A percentile compares a stretch with the other conserved stretches of the same genome.
phyloP scores from a whole-genome alignment of 1,140 invertebrate genomes.

The Philopotamus ludificatus region DNA sequence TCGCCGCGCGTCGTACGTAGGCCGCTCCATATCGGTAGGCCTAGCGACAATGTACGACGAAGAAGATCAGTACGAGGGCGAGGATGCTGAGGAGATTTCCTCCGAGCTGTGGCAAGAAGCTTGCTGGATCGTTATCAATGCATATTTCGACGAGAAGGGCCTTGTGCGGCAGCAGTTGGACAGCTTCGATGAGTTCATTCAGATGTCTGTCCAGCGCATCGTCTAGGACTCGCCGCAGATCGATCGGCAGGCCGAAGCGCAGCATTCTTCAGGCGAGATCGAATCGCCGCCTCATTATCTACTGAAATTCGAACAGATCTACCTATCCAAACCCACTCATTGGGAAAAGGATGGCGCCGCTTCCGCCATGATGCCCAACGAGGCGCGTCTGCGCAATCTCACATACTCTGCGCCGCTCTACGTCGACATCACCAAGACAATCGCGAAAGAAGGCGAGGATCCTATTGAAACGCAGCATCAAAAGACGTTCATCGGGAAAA shows the following conservation, averaged over 20 bases:
- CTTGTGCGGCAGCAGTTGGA: constrained; percentile 97
- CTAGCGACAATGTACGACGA: constrained; percentile 51
- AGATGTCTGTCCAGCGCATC: constrained; percentile 98
- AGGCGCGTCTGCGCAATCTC: constrained; percentile 83
- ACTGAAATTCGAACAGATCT: constrained; percentile 98
- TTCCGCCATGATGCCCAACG: constrained; percentile 99
- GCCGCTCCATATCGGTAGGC: neutral
- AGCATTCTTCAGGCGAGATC: constrained; percentile 89
- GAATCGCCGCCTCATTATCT: constrained; percentile 89
- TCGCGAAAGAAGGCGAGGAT: constrained; percentile 87
- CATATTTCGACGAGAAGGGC: constrained; percentile 99
- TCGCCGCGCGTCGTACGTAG: neutral
- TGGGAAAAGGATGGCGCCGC: constrained; percentile 99
- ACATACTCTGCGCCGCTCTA: constrained; percentile 97
- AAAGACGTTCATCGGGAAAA: constrained; percentile 95
- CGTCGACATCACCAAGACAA: constrained; percentile 97
- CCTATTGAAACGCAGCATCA: constrained; percentile 91
- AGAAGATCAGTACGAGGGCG: constrained; percentile 70
- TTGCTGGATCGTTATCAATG: constrained; percentile 99
- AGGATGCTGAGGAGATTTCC: constrained; percentile 87
- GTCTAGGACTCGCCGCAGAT: constrained; percentile 98
- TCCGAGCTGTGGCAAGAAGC: constrained; percentile 98
- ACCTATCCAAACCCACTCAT: constrained; percentile 97
- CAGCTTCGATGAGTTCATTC: constrained; percentile 99
- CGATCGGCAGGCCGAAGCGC: constrained; percentile 95